Evolutionary conservation across 23 tunicate genomes (phyloP).

Genomic region (Corella eumyota): DNA sequence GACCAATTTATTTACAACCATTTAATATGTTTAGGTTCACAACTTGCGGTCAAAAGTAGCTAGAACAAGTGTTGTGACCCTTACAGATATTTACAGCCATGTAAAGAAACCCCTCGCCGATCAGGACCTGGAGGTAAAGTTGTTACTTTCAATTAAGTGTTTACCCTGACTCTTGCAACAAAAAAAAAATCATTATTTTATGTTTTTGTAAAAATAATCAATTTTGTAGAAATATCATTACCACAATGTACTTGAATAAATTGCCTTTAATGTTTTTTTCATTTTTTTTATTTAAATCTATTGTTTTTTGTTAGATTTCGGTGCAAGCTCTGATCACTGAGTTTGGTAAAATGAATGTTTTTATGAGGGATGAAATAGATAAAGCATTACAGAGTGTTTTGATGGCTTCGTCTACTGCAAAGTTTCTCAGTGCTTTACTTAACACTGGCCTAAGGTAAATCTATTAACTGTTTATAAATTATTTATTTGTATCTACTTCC

Average conservation of each 20-base stretch:
- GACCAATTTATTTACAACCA: too few relatives aligned
- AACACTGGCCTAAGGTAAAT: slow-evolving; percentile 53
- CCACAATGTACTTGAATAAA: background rate
- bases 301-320: slow-evolving; percentile 21
- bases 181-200: background rate
- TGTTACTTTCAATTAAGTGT: background rate
- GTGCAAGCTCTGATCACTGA: slow-evolving; percentile 38
- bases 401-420: slow-evolving; percentile 15
- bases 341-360: slow-evolving; percentile 48
- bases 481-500: too few relatives aligned
- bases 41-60: slow-evolving; percentile 83
- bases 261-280: background rate
- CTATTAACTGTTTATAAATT: too few relatives aligned
- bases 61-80: slow-evolving; percentile 46
- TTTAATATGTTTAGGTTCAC: slow-evolving; percentile 66
- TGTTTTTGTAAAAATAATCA: background rate
- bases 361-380: slow-evolving; percentile 58
- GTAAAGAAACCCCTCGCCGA: slow-evolving; percentile 49
- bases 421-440: slow-evolving; percentile 49
- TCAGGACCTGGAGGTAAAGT: slow-evolving; percentile 50
- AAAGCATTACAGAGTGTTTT: slow-evolving; percentile 63
- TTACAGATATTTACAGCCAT: slow-evolving; percentile 44
- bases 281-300: background rate
- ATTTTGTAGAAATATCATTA: background rate
- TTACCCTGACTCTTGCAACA: background rate